phyloP scores from a whole-genome alignment of 1,140 invertebrate species.

The Drosophila kurseongensis region DNA sequence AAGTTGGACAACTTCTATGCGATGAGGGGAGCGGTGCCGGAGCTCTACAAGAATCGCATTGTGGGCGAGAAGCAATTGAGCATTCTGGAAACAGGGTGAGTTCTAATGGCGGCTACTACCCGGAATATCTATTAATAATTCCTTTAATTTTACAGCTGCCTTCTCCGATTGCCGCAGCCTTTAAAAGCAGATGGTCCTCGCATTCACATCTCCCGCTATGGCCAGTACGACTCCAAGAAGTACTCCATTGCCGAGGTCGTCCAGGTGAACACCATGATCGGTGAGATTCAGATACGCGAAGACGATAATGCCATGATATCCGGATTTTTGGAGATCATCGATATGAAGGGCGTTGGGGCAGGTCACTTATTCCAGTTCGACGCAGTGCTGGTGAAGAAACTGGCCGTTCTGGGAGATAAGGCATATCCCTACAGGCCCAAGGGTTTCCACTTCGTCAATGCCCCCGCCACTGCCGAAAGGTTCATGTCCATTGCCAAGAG shows the following conservation, averaged over 20 bases:
- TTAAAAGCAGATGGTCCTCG: slow-evolving; percentile 84
- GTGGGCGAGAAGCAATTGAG: slow-evolving; percentile 72
- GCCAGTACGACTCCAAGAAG: slow-evolving; percentile 85
- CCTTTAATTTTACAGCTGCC: slow-evolving; percentile 37
- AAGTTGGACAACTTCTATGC: slow-evolving; percentile 89
- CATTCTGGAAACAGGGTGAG: slow-evolving; percentile 73
- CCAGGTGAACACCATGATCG: slow-evolving; percentile 84
- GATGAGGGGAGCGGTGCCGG: slow-evolving; percentile 86
- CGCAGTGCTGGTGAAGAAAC: slow-evolving; percentile 85
- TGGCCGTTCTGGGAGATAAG: slow-evolving; percentile 85
- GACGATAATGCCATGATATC: slow-evolving; percentile 84
- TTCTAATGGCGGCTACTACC: not conserved
- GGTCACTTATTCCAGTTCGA: slow-evolving; percentile 86
- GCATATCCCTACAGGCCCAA: slow-evolving; percentile 86
- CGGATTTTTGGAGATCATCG: slow-evolving; percentile 85
- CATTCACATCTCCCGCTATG: slow-evolving; percentile 85
- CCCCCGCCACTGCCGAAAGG: slow-evolving; percentile 85
- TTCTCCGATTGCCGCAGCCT: slow-evolving; percentile 81
- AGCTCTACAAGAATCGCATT: slow-evolving; percentile 85
- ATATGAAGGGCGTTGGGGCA: slow-evolving; percentile 84
- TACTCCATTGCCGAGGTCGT: slow-evolving; percentile 81
- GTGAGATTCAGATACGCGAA: slow-evolving; percentile 84
- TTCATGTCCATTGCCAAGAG: slow-evolving; percentile 85
- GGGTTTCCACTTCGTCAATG: slow-evolving; percentile 86
- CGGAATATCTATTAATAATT: not conserved